Evolutionary conservation across 2,888 invertebrate genomes (phyloP), one percentile per base, ranked within the genome.

Genomic region (Panzeria rudis): DNA sequence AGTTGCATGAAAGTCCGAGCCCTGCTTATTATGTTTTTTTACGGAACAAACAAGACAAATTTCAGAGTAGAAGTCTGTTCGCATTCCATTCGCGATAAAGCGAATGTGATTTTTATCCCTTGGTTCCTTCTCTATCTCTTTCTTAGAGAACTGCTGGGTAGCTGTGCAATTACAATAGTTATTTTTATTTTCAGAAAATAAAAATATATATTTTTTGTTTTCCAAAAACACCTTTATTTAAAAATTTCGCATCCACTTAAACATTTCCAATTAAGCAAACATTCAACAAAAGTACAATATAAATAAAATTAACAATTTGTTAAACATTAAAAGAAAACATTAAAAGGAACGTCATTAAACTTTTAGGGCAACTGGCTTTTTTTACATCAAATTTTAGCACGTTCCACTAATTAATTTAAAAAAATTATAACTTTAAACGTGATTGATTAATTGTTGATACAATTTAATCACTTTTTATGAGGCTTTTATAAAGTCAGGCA

Each of bases 371-470:
- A 54, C 13, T 1, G 8, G 25, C 1, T 25, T 23, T 11, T 13
- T 25, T 15, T 15, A 54, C 5, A 59, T 4, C 32, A 35, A 59
- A 59, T 35, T 35, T 17, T 59, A 35, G 1, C 32, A 35, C 59
- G 59, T 59, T 35, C 59, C 59, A 59, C 1, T 13, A 35, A 59
- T 59, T 59, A 17, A 35, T 59, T 35, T n/a, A 35, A 59, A 59
- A 35, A 35, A 35, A n/a, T 9, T 59, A 29, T 29, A 64, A 29
- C 9, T 29, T 64, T 29, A 29, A 15, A 64, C 29, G 29, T 64
- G 64, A 64, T 44, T 47, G 64, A 64, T 64, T 59, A 17, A 59
- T 35, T 59, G 29, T 35, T 17, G 25, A 54, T 2, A 15, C 32
- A 32, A 17, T 4, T 20, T 59, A 11, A 59, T 59, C 17, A 59